Evolutionary conservation across 2,797 vertebrate species (phyloP).

Genomic region (Helicolenus hilgendorfi): DNA sequence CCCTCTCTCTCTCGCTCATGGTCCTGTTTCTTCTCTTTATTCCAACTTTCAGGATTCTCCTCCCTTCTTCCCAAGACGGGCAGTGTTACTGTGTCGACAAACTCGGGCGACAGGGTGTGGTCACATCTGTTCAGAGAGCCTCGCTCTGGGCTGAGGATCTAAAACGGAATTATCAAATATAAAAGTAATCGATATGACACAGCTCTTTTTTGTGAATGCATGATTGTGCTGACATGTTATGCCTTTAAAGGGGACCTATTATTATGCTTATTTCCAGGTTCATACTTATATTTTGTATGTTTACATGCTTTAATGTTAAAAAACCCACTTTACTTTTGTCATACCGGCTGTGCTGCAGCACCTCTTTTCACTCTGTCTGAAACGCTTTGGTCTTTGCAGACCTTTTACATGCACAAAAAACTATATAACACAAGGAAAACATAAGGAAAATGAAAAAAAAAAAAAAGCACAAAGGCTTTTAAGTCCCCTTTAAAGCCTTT

Average conservation of each 20-base stretch:
- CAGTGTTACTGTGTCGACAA: slow-evolving; percentile 57
- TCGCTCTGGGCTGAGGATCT: slow-evolving; percentile 53
- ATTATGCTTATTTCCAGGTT: too few relatives aligned
- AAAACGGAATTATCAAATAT: neutral
- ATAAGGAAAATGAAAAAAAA: too few relatives aligned
- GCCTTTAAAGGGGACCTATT: neutral
- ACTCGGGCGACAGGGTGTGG: slow-evolving; percentile 58
- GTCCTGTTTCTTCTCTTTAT: slow-evolving; percentile 12
- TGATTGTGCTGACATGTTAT: neutral
- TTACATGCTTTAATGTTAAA: too few relatives aligned
- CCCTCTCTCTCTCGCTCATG: neutral
- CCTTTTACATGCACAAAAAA: too few relatives aligned
- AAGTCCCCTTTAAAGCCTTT: neutral
- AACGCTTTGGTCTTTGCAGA: too few relatives aligned
- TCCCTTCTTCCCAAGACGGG: neutral
- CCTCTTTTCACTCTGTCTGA: too few relatives aligned
- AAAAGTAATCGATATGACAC: neutral
- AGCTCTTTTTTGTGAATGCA: neutral
- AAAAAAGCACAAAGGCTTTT: too few relatives aligned
- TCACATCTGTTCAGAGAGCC: slow-evolving; percentile 49
- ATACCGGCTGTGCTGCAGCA: too few relatives aligned
- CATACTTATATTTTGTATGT: too few relatives aligned
- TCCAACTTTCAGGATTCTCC: slow-evolving; percentile 13
- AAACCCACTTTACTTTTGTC: too few relatives aligned
- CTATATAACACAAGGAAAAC: too few relatives aligned